phyloP scores from a whole-genome alignment of 2,888 invertebrate genomes.

The Crematogaster levior region DNA sequence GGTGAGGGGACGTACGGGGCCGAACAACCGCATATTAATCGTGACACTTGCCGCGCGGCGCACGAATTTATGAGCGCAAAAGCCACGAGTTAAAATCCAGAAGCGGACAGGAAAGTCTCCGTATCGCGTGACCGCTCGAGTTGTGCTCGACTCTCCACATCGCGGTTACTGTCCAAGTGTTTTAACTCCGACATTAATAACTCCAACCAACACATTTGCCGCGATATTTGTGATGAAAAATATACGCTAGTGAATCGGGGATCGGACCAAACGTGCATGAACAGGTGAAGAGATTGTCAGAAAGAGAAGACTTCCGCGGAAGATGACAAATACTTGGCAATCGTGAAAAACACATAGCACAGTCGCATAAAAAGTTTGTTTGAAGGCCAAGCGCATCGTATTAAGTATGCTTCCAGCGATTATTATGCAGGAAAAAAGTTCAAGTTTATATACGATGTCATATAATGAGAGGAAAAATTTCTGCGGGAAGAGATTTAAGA shows the following conservation, averaged over 20 bases:
- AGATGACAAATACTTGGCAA: neutral
- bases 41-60: constrained; percentile 63
- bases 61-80: constrained; percentile 68
- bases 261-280: constrained; percentile 34
- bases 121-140: constrained; percentile 75
- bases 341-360: constrained; percentile 7
- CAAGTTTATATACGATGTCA: constrained; percentile 10
- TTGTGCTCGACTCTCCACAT: constrained; percentile 59
- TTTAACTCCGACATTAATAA: constrained; percentile 62
- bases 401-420: constrained; percentile 5
- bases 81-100: constrained; percentile 62
- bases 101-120: constrained; percentile 55
- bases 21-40: constrained; percentile 70
- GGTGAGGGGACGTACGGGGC: constrained; percentile 27
- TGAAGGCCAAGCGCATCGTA: constrained; percentile 20
- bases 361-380: constrained; percentile 30
- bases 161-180: constrained; percentile 63
- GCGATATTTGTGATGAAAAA: constrained; percentile 52
- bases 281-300: neutral
- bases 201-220: constrained; percentile 59
- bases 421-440: constrained; percentile 6
- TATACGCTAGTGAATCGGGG: constrained; percentile 35
- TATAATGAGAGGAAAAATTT: constrained; percentile 12
- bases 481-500: neutral
- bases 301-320: neutral